Evolutionary conservation across 1,140 invertebrate species (phyloP).

Genomic region (Piezodorus guildinii): DNA sequence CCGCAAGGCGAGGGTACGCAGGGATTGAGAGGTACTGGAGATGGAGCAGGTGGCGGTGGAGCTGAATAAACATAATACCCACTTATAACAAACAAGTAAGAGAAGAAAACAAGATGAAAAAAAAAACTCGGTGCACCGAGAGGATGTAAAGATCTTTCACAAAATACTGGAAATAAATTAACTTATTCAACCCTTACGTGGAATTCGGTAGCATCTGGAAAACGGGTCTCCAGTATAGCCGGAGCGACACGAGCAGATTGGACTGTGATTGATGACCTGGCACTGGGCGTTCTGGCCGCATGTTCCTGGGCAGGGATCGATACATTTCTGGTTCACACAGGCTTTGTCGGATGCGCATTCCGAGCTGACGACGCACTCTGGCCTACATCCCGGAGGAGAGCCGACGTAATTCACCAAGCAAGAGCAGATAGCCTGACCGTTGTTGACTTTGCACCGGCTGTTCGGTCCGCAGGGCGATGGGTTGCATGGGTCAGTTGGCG

Average conservation of each 20-base stretch:
- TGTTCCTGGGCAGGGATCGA: constrained; percentile 60
- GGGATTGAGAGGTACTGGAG: constrained; percentile 31
- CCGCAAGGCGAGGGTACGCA: constrained; percentile 45
- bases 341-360: constrained; percentile 57
- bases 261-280: constrained; percentile 30
- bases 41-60: constrained; percentile 24
- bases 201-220: constrained; percentile 38
- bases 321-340: constrained; percentile 65
- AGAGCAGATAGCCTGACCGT: constrained; percentile 57
- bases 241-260: constrained; percentile 48
- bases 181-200: constrained; percentile 31
- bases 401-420: constrained; percentile 57
- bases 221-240: constrained; percentile 53
- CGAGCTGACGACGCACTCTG: constrained; percentile 62
- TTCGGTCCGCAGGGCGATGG: constrained; percentile 67
- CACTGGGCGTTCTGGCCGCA: constrained; percentile 50
- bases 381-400: constrained; percentile 56
- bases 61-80: constrained; percentile 26
- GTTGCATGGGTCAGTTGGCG: constrained; percentile 39
- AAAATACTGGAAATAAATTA: too few species aligned
- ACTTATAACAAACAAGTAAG: background rate
- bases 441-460: constrained; percentile 56
- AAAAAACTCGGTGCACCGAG: too few species aligned
- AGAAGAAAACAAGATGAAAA: background rate
- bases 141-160: too few species aligned